Percentiles rank a stretch among this genome's conserved stretches.
Evolutionary conservation across 2,797 vertebrate genomes (phyloP).

Genomic region (Poecile montanus): DNA sequence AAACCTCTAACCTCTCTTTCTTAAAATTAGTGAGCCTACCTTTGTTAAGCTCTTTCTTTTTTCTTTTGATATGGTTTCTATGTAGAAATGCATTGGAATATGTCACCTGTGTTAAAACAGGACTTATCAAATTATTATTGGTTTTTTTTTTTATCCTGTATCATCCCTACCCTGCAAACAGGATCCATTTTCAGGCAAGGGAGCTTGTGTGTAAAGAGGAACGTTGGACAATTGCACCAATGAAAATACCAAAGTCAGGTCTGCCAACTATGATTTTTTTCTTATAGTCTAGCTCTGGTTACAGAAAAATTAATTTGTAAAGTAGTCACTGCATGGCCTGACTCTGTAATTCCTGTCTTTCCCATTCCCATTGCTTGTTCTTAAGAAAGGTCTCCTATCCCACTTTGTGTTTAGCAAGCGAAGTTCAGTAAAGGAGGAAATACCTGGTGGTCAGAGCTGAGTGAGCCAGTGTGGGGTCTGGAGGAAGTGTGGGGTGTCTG

Average conservation of each 20-base stretch:
- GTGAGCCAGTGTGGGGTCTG: accelerated
- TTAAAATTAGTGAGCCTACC: not conserved
- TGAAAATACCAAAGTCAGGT: not conserved
- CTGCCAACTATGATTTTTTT: not conserved
- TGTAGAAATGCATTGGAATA: not conserved
- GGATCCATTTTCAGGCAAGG: not conserved
- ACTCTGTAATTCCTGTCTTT: not conserved
- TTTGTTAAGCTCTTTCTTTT: not conserved
- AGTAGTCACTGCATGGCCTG: not conserved
- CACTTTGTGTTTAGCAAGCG: not conserved
- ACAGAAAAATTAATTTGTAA: not conserved
- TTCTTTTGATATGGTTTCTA: not conserved
- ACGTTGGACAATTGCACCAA: not conserved
- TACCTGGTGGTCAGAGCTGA: not conserved
- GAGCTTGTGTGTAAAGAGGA: not conserved
- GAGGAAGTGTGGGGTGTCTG: not conserved
- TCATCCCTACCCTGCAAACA: not conserved
- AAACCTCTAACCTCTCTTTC: not conserved
- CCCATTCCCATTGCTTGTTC: not conserved
- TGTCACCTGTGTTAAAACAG: not conserved
- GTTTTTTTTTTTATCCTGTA: not conserved
- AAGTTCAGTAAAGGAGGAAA: not conserved
- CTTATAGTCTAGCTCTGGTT: not conserved
- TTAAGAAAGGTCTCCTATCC: not conserved
- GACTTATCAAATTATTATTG: not conserved